Evolutionary conservation across 1,140 invertebrate genomes (phyloP).

Genomic region (Wiebesia pumilae): DNA sequence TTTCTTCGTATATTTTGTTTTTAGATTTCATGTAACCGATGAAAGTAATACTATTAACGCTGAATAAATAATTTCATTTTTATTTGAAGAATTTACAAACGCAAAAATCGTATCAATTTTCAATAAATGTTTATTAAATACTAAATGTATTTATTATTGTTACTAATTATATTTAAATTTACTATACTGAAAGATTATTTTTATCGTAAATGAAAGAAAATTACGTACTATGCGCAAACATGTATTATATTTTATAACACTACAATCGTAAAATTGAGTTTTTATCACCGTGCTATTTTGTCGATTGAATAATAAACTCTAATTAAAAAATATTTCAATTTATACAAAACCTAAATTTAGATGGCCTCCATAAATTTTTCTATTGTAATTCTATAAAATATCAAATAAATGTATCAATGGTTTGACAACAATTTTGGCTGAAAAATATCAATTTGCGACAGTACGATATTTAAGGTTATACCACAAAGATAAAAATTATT

Average conservation of each 20-base stretch:
- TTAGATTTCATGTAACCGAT: no score
- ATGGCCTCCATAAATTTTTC: not conserved
- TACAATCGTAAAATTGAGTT: not conserved
- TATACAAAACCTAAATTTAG: not conserved
- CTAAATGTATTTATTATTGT: not conserved
- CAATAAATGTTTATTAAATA: not conserved
- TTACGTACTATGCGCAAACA: not conserved
- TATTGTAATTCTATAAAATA: not conserved
- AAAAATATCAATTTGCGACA: no score
- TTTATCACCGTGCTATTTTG: not conserved
- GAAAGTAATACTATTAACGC: no score
- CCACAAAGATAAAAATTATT: no score
- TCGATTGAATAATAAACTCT: not conserved
- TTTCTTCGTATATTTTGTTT: no score
- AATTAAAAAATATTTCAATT: not conserved
- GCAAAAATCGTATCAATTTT: no score
- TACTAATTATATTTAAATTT: not conserved
- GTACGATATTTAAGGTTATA: no score
- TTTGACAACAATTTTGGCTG: not conserved
- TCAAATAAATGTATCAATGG: not conserved
- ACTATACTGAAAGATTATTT: not conserved
- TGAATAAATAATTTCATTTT: no score
- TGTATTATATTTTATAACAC: not conserved
- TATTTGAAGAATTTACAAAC: no score
- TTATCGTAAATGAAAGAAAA: not conserved